Conservation (phyloP, 2,797 vertebrate genomes). For the Microctenopoma steveboyesi region DNA sequence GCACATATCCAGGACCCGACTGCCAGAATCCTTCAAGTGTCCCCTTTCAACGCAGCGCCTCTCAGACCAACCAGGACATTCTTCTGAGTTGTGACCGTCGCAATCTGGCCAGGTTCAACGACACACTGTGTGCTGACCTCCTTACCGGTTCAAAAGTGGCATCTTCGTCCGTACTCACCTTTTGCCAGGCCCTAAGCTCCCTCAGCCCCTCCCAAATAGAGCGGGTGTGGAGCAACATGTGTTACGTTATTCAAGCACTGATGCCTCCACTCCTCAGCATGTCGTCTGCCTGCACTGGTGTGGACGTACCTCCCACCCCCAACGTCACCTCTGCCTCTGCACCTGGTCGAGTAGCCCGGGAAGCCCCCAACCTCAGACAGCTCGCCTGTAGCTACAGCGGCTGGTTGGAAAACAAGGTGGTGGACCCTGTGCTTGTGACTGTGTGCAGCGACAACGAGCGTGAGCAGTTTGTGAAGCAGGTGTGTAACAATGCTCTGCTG, state of each 20-base stretch:
- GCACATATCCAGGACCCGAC: constrained; percentile 61
- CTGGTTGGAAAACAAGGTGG: constrained; percentile 65
- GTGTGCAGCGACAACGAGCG: constrained; percentile 81
- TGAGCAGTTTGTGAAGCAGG: constrained; percentile 67
- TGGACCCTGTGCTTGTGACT: constrained; percentile 74
- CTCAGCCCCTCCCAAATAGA: constrained; percentile 65
- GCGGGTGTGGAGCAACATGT: constrained; percentile 76
- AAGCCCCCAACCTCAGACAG: constrained; percentile 72
- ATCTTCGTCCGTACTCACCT: constrained; percentile 48
- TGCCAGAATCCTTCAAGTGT: constrained; percentile 59
- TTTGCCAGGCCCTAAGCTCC: constrained; percentile 74
- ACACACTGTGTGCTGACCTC: constrained; percentile 78
- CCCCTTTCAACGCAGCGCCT: constrained; percentile 43
- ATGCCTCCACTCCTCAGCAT: constrained; percentile 59
- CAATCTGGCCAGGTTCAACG: constrained; percentile 71
- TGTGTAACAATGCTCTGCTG: constrained; percentile 72
- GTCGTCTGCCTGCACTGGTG: constrained; percentile 51
- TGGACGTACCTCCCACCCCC: not conserved
- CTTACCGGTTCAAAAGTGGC: constrained; percentile 35
- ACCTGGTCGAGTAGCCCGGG: constrained; percentile 51
- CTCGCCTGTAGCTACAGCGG: constrained; percentile 79
- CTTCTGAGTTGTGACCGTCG: constrained; percentile 69
- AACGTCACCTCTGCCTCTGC: not conserved
- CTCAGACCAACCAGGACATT: constrained; percentile 8
- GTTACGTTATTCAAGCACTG: constrained; percentile 61